Conservation (phyloP, 2,113 vertebrate genomes). For the Sinocyclocheilus anshuiensis region DNA sequence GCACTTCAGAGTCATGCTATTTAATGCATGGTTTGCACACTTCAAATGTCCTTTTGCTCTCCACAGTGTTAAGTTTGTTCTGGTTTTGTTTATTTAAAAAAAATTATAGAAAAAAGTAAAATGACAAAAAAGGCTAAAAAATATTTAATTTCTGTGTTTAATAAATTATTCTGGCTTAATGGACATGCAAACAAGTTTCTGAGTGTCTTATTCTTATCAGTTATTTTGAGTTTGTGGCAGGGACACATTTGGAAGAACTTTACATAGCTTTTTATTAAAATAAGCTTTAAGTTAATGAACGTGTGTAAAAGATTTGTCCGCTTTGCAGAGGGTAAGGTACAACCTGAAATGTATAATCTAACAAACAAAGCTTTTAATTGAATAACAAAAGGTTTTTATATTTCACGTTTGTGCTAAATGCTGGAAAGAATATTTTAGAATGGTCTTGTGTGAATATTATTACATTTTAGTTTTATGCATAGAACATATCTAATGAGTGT, state of each 20-base stretch:
- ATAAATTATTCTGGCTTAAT: conserved; percentile 33
- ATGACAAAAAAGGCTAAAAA: conserved; percentile 11
- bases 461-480: no score
- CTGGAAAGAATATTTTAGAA: not conserved
- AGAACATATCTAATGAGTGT: no score
- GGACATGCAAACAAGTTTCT: not conserved
- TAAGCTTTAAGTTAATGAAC: not conserved
- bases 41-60: conserved; percentile 15
- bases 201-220: not conserved
- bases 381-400: no score
- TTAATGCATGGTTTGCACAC: conserved; percentile 36
- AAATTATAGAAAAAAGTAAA: not conserved
- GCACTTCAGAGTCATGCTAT: conserved; percentile 11
- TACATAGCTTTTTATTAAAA: not conserved
- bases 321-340: no score
- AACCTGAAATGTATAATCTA: no score
- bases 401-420: not conserved
- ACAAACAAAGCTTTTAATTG: no score
- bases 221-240: not conserved
- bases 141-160: conserved; percentile 17
- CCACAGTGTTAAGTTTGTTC: no score
- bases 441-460: not conserved
- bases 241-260: not conserved
- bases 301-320: no score
- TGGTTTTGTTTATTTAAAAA: conserved; percentile 34